phyloP scores from a whole-genome alignment of 2,888 invertebrate species.

The Leptinotarsa juncta region DNA sequence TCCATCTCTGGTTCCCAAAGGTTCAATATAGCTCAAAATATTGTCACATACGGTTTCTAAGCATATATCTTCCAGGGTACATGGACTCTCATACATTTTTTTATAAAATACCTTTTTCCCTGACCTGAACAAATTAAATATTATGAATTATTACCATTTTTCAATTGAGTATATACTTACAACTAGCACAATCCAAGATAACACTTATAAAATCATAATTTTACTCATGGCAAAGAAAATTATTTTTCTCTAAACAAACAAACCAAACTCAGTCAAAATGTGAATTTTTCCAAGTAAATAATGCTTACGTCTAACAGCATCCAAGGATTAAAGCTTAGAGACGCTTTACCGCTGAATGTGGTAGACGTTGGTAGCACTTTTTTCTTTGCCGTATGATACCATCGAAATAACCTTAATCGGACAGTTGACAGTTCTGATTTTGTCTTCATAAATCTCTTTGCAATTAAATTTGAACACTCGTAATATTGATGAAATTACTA shows the following conservation, averaged over 20 bases:
- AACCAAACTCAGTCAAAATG: background rate
- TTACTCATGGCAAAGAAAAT: background rate
- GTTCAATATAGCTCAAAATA: slow-evolving; percentile 64
- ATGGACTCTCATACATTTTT: slow-evolving; percentile 73
- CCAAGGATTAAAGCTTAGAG: too few species aligned
- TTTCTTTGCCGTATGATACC: too few species aligned
- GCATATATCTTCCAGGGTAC: slow-evolving; percentile 73
- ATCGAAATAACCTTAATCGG: too few species aligned
- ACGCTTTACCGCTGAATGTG: too few species aligned
- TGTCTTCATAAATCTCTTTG: too few species aligned
- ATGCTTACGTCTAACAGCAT: too few species aligned
- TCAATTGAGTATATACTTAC: background rate
- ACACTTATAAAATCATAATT: background rate
- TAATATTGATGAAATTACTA: too few species aligned
- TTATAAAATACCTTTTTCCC: background rate
- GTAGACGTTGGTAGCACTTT: too few species aligned
- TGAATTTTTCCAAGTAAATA: too few species aligned
- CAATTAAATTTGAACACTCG: too few species aligned
- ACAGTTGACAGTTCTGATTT: too few species aligned
- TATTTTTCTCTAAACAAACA: background rate
- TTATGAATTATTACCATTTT: background rate
- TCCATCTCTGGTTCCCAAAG: slow-evolving; percentile 56
- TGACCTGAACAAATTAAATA: background rate
- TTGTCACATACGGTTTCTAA: slow-evolving; percentile 75
- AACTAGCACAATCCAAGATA: background rate